Conservation (phyloP, 2,113 vertebrate species). For the Oncorhynchus nerka region DNA sequence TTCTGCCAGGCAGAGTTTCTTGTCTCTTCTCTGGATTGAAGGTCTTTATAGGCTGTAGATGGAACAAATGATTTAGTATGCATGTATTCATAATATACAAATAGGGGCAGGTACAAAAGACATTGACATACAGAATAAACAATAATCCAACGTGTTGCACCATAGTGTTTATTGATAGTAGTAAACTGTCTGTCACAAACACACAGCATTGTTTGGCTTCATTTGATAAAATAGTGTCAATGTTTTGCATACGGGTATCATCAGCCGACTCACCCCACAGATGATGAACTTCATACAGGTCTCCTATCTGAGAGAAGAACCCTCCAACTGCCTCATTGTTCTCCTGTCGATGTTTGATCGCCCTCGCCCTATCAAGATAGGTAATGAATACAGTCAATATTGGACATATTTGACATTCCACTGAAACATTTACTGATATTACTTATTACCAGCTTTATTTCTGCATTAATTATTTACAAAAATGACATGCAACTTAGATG, state of each 20-base stretch:
- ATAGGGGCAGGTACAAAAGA: too few relatives aligned
- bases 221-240: not conserved
- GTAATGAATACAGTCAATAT: not conserved
- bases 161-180: too few relatives aligned
- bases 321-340: constrained; percentile 93
- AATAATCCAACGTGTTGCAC: too few relatives aligned
- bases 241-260: not conserved
- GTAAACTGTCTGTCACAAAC: too few relatives aligned
- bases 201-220: not conserved
- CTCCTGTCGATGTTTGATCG: constrained; percentile 89
- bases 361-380: constrained; percentile 83
- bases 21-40: constrained; percentile 88
- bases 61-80: not conserved
- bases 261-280: constrained; percentile 85
- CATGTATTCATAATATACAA: too few relatives aligned
- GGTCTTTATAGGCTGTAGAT: constrained; percentile 84
- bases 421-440: not conserved
- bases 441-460: not conserved
- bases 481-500: too few relatives aligned
- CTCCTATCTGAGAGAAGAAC: constrained; percentile 95
- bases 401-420: not conserved
- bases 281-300: constrained; percentile 93
- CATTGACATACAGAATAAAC: too few relatives aligned
- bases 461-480: too few relatives aligned
- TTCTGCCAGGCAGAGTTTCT: constrained; percentile 92